These are phyloP conservation scores for Syritta pipiens DNA, from an alignment of 2,888 invertebrate genomes.

Conservation along the genomic window DNA sequence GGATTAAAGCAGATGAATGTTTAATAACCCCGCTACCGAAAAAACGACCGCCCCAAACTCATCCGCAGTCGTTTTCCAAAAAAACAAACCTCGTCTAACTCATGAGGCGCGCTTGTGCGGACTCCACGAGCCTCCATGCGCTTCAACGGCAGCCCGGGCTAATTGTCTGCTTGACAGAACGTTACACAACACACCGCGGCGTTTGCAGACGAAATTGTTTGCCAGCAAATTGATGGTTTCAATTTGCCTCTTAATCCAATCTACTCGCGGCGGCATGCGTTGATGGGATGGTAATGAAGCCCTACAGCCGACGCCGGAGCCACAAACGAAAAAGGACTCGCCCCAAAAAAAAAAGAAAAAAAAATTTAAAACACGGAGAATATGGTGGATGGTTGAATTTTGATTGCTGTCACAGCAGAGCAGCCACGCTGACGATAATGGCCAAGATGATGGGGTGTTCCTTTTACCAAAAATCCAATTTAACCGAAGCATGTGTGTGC, in stretches of 20 bases:
- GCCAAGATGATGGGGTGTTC: conserved; percentile 16
- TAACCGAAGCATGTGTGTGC: conserved; percentile 29
- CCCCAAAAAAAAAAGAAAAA: no score
- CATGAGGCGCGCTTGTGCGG: no score
- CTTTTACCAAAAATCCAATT: conserved; percentile 51
- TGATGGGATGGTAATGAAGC: no score
- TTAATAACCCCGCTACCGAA: conserved; percentile 18
- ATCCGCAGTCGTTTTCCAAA: background rate
- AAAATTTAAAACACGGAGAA: no score
- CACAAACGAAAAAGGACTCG: no score
- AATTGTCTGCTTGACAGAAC: conserved; percentile 20
- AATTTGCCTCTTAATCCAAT: conserved; percentile 51
- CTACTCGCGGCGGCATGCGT: background rate
- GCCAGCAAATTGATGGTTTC: conserved; percentile 49
- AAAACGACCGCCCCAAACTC: background rate
- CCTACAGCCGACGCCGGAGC: no score
- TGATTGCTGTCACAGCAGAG: no score
- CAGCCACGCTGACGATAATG: background rate
- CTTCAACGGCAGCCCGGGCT: no score
- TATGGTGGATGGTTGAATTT: no score
- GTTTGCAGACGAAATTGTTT: conserved; percentile 31
- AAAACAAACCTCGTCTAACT: background rate
- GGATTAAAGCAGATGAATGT: conserved; percentile 19
- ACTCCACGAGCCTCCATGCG: no score
- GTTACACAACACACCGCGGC: background rate